Evolutionary conservation across 2,113 vertebrate genomes (phyloP).

Genomic region (Zeus faber): DNA sequence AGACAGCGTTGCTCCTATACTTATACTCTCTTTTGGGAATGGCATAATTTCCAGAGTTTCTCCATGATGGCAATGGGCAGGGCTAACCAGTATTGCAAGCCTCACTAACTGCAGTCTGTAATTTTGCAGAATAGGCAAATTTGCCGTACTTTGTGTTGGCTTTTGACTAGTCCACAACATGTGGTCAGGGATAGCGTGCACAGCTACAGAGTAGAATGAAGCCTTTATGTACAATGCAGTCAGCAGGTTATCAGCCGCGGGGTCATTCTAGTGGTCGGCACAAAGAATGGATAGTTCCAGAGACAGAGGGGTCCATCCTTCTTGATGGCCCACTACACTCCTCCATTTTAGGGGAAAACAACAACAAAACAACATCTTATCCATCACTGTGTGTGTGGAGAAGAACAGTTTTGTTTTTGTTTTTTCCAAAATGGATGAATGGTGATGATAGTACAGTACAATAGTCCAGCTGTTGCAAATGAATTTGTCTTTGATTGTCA

Average conservation of each 20-base stretch:
- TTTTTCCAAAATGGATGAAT: no score
- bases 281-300: no score
- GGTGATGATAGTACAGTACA: no score
- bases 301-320: no score
- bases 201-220: constrained; percentile 7
- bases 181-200: not conserved
- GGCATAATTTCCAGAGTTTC: constrained; percentile 2
- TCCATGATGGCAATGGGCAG: constrained; percentile 17
- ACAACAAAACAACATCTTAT: no score
- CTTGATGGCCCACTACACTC: no score
- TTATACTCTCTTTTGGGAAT: not conserved
- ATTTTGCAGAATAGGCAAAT: constrained; percentile 30
- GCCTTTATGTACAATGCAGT: constrained; percentile 2
- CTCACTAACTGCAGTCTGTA: constrained; percentile 18
- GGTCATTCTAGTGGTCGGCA: not conserved
- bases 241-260: not conserved
- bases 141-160: no score
- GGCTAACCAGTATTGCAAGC: not conserved
- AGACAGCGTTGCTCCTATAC: constrained; percentile 12
- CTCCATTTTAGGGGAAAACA: no score
- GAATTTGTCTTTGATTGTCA: no score
- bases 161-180: not conserved
- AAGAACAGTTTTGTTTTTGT: no score
- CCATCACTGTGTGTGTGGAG: no score
- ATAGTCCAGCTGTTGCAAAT: no score